These are phyloP conservation scores for Leucophenga varia DNA, from an alignment of 1,140 invertebrate species.

Conservation along the genomic window DNA sequence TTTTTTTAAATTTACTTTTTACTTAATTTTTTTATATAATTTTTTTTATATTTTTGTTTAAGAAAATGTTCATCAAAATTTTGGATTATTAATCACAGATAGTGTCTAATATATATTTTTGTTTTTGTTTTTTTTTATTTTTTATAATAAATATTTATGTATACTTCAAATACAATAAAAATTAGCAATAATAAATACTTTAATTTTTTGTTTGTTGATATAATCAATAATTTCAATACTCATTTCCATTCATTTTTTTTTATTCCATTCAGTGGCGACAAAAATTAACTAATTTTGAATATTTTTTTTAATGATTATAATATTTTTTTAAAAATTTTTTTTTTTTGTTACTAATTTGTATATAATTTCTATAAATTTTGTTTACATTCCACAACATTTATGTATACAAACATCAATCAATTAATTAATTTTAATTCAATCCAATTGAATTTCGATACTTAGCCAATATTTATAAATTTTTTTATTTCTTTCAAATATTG, in stretches of 20 bases:
- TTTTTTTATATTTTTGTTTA: conserved; percentile 31
- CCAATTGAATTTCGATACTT: conserved; percentile 35
- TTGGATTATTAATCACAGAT: conserved; percentile 59
- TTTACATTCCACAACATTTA: conserved; percentile 42
- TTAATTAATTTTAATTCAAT: too few species aligned
- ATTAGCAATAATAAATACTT: conserved; percentile 50
- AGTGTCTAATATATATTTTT: conserved; percentile 56
- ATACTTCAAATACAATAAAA: conserved; percentile 54
- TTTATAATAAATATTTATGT: conserved; percentile 54
- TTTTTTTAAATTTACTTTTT: conserved; percentile 20
- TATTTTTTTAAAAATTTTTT: too few species aligned
- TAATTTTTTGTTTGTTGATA: too few species aligned
- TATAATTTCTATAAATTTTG: conserved; percentile 11
- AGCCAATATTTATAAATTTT: conserved; percentile 39
- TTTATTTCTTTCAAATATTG: too few species aligned
- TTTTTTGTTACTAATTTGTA: conserved; percentile 18
- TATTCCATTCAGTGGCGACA: conserved; percentile 17
- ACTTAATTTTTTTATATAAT: conserved; percentile 19
- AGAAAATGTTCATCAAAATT: conserved; percentile 57
- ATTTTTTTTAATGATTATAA: too few species aligned
- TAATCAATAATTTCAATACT: too few species aligned
- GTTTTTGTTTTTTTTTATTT: conserved; percentile 12
- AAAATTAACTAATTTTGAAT: conserved; percentile 28
- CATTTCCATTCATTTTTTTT: too few species aligned
- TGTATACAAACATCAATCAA: conserved; percentile 22